Conservation (phyloP, 2,113 vertebrate genomes). For the Ceyx margarethae region DNA sequence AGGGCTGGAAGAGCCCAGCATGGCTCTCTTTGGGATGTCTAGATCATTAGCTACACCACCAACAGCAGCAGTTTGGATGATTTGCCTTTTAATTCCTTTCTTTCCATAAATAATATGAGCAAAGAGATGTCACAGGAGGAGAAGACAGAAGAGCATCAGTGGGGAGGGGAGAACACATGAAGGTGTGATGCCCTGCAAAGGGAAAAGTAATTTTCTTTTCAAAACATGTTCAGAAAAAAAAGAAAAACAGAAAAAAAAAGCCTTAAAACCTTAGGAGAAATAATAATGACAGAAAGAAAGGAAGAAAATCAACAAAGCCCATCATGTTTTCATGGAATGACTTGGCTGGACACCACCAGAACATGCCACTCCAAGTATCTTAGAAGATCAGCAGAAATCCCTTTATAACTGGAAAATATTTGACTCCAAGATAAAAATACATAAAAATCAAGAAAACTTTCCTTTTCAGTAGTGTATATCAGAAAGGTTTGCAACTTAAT, state of each 20-base stretch:
- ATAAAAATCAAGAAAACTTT: background rate
- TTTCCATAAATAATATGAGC: background rate
- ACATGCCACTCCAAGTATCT: background rate
- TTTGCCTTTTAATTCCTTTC: background rate
- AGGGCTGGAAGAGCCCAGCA: background rate
- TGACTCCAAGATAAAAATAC: background rate
- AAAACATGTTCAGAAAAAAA: fast-evolving
- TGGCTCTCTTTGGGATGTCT: background rate
- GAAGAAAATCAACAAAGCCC: background rate
- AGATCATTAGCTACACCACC: background rate
- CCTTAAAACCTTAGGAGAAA: background rate
- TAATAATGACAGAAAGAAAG: background rate
- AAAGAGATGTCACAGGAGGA: background rate
- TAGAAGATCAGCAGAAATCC: background rate
- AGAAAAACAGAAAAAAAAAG: background rate
- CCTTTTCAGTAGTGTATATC: background rate
- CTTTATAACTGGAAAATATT: background rate
- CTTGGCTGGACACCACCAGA: background rate
- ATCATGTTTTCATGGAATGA: background rate
- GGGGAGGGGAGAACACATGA: fast-evolving
- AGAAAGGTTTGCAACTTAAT: background rate
- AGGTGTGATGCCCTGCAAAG: background rate
- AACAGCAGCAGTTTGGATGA: background rate
- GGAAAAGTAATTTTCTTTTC: background rate
- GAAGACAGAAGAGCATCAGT: background rate